Evolutionary conservation across 2,797 vertebrate species (phyloP), one percentile per base, ranked within the genome.

Genomic region (Podarcis siculus): DNA sequence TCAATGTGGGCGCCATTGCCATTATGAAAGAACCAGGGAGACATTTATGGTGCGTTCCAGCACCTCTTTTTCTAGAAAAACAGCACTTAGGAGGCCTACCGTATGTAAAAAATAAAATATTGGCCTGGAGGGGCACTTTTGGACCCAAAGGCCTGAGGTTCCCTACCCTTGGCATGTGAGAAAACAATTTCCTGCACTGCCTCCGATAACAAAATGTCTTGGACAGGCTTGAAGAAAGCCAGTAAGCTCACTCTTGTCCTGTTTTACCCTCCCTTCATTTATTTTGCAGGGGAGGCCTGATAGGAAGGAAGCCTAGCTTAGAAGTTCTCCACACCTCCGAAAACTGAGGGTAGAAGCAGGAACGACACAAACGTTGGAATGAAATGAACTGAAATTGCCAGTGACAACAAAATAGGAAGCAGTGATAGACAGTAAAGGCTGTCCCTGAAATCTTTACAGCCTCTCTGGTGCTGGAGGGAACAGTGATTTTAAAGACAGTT

Each of bases 351-450:
- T 71, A 90, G 87, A 89, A 90, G 79, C 42, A 89, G 45, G 79
- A 95, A 89, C 86, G 88, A 95, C 25, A 69, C 89, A 89, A 82
- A 91, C 88, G 90, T 66, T 85, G 87, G 91, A 95, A 95, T 93
- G 93, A 94, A 95, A 94, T 92, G 93, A 94, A 92, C 87, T 91
- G 92, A 95, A 96, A 96, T 93, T 90, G 92, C 91, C 42, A 55
- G 69, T 93, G 94, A 92, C 92, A 94, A 87, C 92, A 94, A 96
- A 95, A 93, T 1, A 84, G 79, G 86, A 87, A 94, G 82, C 37
- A 66, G 79, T 84, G 67, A 90, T 21, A 86, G 93, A 80, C 91
- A 93, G 79, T 93, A 91, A 92, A 96, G 85, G 6, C n/a, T 94
- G 91, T 93, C 91, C 89, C 92, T 94, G 92, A 93, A 87, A 90